phyloP scores from a whole-genome alignment of 2,797 vertebrate genomes.

The Aotus griseimembra region DNA sequence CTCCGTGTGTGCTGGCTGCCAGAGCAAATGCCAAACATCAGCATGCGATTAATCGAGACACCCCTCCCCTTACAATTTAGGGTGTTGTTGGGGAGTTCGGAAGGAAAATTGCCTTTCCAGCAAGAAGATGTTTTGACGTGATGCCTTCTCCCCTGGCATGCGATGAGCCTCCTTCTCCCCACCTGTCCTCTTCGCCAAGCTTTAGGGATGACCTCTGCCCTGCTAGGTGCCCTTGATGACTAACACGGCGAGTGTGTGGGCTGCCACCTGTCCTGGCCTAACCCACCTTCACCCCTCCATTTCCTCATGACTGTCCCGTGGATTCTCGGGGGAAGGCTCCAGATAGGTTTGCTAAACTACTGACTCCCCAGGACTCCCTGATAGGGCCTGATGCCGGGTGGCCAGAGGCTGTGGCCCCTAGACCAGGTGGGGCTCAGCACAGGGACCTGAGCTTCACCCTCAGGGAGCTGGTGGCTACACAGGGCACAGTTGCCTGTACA shows the following conservation, averaged over 20 bases:
- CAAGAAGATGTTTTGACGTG: not conserved
- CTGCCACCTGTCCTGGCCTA: not conserved
- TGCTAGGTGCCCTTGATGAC: not conserved
- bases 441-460: not conserved
- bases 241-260: not conserved
- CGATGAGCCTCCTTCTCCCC: too few relatives aligned
- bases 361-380: not conserved
- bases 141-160: not conserved
- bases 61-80: not conserved
- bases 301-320: not conserved
- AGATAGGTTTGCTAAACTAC: not conserved
- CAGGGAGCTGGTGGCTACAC: too few relatives aligned
- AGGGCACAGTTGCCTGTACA: not conserved
- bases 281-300: not conserved
- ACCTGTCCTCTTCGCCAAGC: rapidly evolving
- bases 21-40: not conserved
- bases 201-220: not conserved
- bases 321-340: not conserved
- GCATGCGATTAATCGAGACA: too few relatives aligned
- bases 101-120: not conserved
- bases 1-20: rapidly evolving
- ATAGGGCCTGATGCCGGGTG: not conserved
- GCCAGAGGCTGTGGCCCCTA: not conserved
- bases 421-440: too few relatives aligned
- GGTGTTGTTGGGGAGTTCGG: not conserved